A percentile compares a stretch with the other conserved stretches of the same genome.
phyloP scores from a whole-genome alignment of 2,888 invertebrate genomes.

The Apotomis capreana region DNA sequence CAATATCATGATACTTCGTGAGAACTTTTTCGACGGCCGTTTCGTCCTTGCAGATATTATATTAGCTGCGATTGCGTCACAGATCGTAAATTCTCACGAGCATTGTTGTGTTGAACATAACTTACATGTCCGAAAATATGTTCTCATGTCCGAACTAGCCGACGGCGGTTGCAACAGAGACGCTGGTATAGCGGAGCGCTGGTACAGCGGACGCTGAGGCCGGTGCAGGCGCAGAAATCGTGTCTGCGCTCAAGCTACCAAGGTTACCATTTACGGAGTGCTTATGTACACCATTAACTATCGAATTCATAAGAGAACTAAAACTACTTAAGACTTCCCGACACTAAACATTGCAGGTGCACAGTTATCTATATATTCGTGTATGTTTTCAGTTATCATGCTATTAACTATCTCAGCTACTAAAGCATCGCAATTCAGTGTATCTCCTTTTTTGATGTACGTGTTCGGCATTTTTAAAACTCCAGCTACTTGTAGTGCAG shows the following conservation, averaged over 20 bases:
- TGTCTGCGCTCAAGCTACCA: neutral
- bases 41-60: neutral
- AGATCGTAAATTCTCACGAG: constrained; percentile 29
- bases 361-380: too few relatives aligned
- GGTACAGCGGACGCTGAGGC: constrained; percentile 10
- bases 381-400: too few relatives aligned
- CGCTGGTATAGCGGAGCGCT: neutral
- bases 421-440: too few relatives aligned
- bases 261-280: too few relatives aligned
- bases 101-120: constrained; percentile 13
- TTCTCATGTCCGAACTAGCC: constrained; percentile 9
- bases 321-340: too few relatives aligned
- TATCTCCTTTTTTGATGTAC: neutral
- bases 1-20: neutral
- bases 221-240: neutral
- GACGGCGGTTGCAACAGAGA: constrained; percentile 11
- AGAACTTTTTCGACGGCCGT: constrained; percentile 1
- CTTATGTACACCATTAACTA: too few relatives aligned
- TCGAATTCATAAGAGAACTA: too few relatives aligned
- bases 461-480: neutral
- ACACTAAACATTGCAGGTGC: too few relatives aligned
- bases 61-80: constrained; percentile 2
- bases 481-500: constrained; percentile 5
- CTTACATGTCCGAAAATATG: constrained; percentile 16
- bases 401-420: too few relatives aligned